Evolutionary conservation across 1,140 invertebrate species (phyloP).

Genomic region (Drosophila pseudoobscura): DNA sequence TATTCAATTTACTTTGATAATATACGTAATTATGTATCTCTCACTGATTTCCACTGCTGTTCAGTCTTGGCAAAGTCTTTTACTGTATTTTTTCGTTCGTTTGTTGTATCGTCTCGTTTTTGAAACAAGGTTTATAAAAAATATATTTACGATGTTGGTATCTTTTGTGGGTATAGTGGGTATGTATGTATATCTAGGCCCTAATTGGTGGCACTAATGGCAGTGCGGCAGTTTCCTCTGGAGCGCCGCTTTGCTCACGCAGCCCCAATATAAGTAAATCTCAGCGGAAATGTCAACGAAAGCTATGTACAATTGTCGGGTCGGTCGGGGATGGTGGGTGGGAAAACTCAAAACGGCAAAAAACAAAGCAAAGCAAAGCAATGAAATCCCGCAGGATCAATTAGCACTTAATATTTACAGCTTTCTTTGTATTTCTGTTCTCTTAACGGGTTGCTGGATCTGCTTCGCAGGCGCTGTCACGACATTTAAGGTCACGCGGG

Average conservation of each 20-base stretch:
- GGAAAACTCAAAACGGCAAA: constrained; percentile 19
- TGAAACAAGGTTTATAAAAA: constrained; percentile 69
- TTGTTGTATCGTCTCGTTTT: too few species aligned
- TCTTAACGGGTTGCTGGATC: constrained; percentile 51
- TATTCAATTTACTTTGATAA: too few species aligned
- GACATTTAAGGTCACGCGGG: constrained; percentile 75
- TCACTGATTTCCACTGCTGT: constrained; percentile 67
- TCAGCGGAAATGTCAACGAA: constrained; percentile 60
- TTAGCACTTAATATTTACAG: constrained; percentile 71
- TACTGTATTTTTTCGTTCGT: constrained; percentile 37
- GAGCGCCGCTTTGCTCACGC: constrained; percentile 52
- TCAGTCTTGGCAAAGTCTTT: constrained; percentile 78
- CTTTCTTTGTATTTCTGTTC: constrained; percentile 49
- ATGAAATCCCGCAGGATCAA: constrained; percentile 24
- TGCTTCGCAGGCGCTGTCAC: constrained; percentile 54
- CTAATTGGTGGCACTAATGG: constrained; percentile 66
- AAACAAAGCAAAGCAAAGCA: constrained; percentile 25
- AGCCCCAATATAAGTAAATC: constrained; percentile 51
- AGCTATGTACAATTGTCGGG: constrained; percentile 59
- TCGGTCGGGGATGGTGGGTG: constrained; percentile 1
- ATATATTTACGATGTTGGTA: constrained; percentile 47
- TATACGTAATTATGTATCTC: not conserved
- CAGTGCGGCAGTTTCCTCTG: constrained; percentile 62
- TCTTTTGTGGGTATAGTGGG: constrained; percentile 5
- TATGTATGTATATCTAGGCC: constrained; percentile 49